Evolutionary conservation across 2,888 invertebrate genomes (phyloP).

Genomic region (Chymomyza caudatula): DNA sequence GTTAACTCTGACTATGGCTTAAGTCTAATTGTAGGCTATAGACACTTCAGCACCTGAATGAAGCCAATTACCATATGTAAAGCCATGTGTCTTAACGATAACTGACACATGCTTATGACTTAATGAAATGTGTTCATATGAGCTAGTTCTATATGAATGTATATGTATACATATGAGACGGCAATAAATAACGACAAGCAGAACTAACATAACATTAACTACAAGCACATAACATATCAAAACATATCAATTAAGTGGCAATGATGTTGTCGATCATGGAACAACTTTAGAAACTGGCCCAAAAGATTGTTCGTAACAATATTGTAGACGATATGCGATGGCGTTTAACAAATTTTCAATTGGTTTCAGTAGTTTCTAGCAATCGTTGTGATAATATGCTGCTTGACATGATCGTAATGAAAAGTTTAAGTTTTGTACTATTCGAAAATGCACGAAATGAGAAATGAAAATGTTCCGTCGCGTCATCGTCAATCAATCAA

Average conservation of each 20-base stretch:
- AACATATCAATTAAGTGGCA: neutral
- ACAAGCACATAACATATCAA: neutral
- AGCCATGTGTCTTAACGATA: neutral
- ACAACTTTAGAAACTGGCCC: neutral
- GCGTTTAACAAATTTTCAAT: constrained; percentile 6
- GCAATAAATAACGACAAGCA: neutral
- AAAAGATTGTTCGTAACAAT: too few relatives aligned
- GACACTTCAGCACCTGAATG: neutral
- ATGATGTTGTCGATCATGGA: neutral
- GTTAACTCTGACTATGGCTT: neutral
- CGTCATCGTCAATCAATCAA: constrained; percentile 23
- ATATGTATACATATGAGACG: neutral
- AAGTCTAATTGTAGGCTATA: neutral
- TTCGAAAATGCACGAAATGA: neutral
- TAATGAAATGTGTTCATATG: neutral
- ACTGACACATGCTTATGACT: neutral
- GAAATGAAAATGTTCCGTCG: neutral
- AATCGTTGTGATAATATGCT: constrained; percentile 30
- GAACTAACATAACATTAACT: neutral
- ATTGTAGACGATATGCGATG: neutral
- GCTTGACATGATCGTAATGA: constrained; percentile 19
- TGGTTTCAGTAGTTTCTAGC: neutral
- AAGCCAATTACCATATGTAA: neutral
- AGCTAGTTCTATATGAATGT: too few relatives aligned
- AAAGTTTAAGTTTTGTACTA: neutral